Conservation (phyloP, 2,113 vertebrate species). For the Python bivittatus region DNA sequence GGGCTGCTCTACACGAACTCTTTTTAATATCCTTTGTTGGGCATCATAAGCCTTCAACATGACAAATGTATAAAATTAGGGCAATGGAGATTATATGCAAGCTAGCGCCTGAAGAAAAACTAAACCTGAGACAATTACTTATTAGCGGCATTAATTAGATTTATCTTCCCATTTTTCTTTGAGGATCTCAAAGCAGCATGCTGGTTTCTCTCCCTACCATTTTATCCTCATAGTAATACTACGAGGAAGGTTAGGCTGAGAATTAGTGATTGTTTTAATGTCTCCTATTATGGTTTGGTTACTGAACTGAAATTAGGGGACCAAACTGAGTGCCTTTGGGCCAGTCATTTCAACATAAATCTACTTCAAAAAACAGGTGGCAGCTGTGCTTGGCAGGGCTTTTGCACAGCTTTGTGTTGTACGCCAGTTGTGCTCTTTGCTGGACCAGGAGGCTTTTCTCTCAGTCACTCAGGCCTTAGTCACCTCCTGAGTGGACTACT, state of each 20-base stretch:
- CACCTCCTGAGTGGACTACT: neutral
- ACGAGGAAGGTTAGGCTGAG: neutral
- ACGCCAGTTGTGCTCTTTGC: neutral
- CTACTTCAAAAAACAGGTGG: neutral
- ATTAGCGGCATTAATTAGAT: neutral
- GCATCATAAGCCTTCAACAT: slow-evolving; percentile 62
- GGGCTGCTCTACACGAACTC: slow-evolving; percentile 58
- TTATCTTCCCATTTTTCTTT: neutral
- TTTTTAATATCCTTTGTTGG: slow-evolving; percentile 64
- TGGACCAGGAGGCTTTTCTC: neutral
- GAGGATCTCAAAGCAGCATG: neutral
- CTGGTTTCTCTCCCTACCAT: neutral
- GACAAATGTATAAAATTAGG: accelerated
- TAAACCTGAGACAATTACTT: neutral
- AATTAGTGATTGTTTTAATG: neutral
- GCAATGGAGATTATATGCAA: too few species aligned
- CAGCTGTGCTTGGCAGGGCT: neutral
- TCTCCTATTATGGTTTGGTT: neutral
- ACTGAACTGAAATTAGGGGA: neutral
- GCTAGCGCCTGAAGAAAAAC: neutral
- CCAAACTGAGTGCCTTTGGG: neutral
- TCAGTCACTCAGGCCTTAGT: neutral
- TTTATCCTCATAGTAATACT: neutral
- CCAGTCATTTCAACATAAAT: neutral
- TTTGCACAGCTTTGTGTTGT: neutral